A percentile compares a stretch with the other conserved stretches of the same genome.
phyloP scores from a whole-genome alignment of 2,888 invertebrate species.

The Unio delphinus region DNA sequence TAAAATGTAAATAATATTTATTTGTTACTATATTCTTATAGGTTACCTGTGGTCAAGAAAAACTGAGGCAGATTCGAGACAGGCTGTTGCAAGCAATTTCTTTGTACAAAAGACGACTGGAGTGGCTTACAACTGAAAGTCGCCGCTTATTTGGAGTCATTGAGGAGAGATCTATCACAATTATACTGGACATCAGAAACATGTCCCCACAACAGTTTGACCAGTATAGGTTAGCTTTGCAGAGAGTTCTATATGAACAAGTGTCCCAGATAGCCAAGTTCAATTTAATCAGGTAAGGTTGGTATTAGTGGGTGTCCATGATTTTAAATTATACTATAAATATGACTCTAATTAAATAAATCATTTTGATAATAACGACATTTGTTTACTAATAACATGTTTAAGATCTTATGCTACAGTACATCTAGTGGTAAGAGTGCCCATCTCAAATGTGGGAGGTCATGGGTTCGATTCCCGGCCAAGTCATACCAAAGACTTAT shows the following conservation, averaged over 20 bases:
- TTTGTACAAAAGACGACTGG: slow-evolving; percentile 65
- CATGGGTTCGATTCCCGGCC: too few species aligned
- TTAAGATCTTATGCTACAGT: too few species aligned
- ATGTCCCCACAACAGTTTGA: slow-evolving; percentile 68
- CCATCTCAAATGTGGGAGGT: too few species aligned
- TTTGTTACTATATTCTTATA: slow-evolving; percentile 17
- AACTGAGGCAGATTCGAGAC: slow-evolving; percentile 61
- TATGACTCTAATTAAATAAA: background rate
- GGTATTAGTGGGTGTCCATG: background rate
- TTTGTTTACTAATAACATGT: too few species aligned
- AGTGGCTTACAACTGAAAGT: slow-evolving; percentile 70
- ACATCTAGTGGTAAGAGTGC: too few species aligned
- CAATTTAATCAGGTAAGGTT: slow-evolving; percentile 67
- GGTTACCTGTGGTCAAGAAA: slow-evolving; percentile 64
- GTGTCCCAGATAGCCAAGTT: slow-evolving; percentile 66
- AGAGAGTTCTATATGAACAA: slow-evolving; percentile 68
- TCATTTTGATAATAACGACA: too few species aligned
- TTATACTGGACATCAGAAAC: slow-evolving; percentile 69
- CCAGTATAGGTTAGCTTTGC: slow-evolving; percentile 65
- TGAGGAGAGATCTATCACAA: slow-evolving; percentile 63
- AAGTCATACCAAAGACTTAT: too few species aligned
- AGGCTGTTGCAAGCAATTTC: slow-evolving; percentile 60
- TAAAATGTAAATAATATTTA: too few species aligned
- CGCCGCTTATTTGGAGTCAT: slow-evolving; percentile 70
- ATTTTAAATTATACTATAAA: background rate